Evolutionary conservation across 2,113 vertebrate species (phyloP), one percentile per base, ranked within the genome.

Genomic region (Baryphthengus martii): DNA sequence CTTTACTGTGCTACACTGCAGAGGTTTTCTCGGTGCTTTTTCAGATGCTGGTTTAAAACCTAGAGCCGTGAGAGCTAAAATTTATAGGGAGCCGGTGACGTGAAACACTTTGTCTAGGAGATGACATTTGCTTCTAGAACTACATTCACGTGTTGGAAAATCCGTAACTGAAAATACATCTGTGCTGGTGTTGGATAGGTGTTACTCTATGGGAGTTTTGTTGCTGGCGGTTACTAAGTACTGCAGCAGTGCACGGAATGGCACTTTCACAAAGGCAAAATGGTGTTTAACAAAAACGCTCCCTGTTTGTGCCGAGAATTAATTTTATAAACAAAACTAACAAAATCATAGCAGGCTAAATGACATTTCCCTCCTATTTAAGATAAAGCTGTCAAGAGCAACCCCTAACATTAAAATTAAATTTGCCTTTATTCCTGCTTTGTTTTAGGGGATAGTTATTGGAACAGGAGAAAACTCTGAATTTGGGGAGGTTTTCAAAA

Each of bases 401-500:
- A 20, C n/a, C 9, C 16, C 7, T 77, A 35, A 50, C 6, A 11
- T 11, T 56, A 61, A 82, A 70, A 23, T 61, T 59, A 73, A 62
- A 81, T 61, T 77, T 91, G 21, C 20, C 17, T 94, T 37, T 74
- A 16, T 86, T 93, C 95, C 77, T 68, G 4, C 13, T 50, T 3
- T 10, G n/a, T 96, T 77, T 73, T 96, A 99, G 99, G 99, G 99
- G 29, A 99, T 99, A 93, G 99, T 99, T 96, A 99, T 99, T 96
- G 99, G 99, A 96, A 99, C 99, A 35, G 99, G 99, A 88, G 99
- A 99, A 97, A 99, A 98, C 97, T 99, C 99, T 3, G 99, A 99
- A 96, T 99, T 99, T 92, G 99, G 99, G 4, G 99, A 99, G 45
- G 99, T 99, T 75, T 99, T 99, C 97, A 99, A 99, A 98, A 99